Percentiles rank a stretch among this genome's conserved stretches.
These are phyloP conservation scores for Lamellibrachia columna DNA, from an alignment of 2,888 invertebrate genomes.

Conservation along the genomic window DNA sequence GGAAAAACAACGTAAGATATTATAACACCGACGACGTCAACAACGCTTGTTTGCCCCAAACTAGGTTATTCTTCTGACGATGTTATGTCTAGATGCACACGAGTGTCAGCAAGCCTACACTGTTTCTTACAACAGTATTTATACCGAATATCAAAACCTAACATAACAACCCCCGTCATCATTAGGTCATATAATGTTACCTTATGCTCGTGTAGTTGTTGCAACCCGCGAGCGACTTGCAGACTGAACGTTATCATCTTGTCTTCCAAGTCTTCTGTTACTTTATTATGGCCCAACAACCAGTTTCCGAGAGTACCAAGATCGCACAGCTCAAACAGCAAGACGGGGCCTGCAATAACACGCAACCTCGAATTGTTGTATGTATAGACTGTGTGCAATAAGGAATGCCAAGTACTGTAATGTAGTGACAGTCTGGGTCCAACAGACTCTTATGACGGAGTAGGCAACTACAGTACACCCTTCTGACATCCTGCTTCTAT, in stretches of 20 bases:
- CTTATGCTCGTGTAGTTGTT: conserved; percentile 26
- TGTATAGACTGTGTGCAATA: not conserved
- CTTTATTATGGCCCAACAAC: conserved; percentile 13
- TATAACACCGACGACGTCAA: not conserved
- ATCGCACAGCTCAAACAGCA: conserved; percentile 32
- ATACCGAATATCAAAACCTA: no score
- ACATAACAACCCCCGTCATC: no score
- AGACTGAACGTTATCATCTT: conserved; percentile 29
- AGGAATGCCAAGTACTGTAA: not conserved
- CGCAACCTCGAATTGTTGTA: not conserved
- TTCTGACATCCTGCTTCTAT: no score
- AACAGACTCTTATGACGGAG: not conserved
- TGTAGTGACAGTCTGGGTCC: no score
- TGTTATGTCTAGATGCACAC: no score
- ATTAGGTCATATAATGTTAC: not conserved
- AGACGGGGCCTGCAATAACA: not conserved
- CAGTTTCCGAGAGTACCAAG: conserved; percentile 27
- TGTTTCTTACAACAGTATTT: no score
- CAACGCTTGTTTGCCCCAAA: no score
- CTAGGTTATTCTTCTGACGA: no score
- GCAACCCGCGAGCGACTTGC: conserved; percentile 29
- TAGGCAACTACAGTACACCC: no score
- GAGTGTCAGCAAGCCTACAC: no score
- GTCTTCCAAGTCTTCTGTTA: conserved; percentile 21
- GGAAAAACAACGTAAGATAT: not conserved